Evolutionary conservation across 2,797 vertebrate species (phyloP), one percentile per base, ranked within the genome.

Genomic region (Pseudomugil gertrudae): DNA sequence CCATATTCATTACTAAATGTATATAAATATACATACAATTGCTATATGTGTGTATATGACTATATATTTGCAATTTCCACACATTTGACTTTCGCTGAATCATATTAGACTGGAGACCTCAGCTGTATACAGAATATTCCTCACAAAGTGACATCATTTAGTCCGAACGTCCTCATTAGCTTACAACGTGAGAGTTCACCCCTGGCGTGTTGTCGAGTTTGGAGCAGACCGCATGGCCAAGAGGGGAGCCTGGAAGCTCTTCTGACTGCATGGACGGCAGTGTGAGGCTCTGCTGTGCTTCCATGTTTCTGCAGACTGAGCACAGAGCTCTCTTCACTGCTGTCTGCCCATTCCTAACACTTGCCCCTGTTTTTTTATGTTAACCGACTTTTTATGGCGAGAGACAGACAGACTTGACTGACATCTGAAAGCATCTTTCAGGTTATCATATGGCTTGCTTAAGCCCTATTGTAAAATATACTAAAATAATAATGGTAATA

Each of bases 401-500:
- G 88, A 52, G 50, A 52, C 92, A 89, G 91, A 92, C 90, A 84
- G 91, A 92, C 91, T 90, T 91, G 89, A 92, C 88, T 86, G 91
- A 92, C 90, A 89, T 90, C 92, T 91, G 91, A 93, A 97, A 96
- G 96, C 95, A 96, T 96, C 96, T 96, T 96, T 96, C 96, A 97
- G 96, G 96, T 95, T 95, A 95, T 95, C 96, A 95, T 96, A 95
- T 92, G 96, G 95, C 96, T 96, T 96, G 94, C 96, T 94, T 81
- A 96, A 97, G 96, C 96, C 95, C 95, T 95, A 95, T 96, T 97
- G 95, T 97, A 97, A 96, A 96, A 95, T 95, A 91, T 87, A 95
- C 93, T 93, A 74, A 94, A 95, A 81, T 79, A 69, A 84, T 79
- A 62, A 82, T 80, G 75, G 85, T 86, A 87, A 86, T 88, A 85